Base-by-base conservation (phyloP, 1,140 invertebrate species). In the Philopotamus ludificatus region DNA sequence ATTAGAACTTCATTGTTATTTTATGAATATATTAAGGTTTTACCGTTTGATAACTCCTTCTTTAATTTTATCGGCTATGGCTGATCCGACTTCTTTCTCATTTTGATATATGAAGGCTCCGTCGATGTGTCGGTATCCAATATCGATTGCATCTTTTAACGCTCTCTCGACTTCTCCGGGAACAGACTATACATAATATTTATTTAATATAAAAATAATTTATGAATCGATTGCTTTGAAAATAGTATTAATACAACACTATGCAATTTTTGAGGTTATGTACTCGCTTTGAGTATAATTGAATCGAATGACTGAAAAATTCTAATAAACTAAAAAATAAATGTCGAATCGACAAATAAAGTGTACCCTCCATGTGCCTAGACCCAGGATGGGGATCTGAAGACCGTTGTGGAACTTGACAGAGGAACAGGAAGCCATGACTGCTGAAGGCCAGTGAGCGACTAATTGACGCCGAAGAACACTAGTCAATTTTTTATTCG, bases 111-210 rank as follows among this genome's bases (percentile, higher is more conserved):
- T 82, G 67, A 83, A 84, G 44, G 94, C 94, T 74, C 90, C 91
- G 75, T 97, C 94, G 72, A 97, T 85, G 73, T 93, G 91, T 8
- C 93, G 81, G 75, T 96, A 97, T n/a, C 93, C 94, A 54, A 82
- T 75, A 67, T 89, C 84, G 66, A 95, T 89, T 0, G 93, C 93
- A 67, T 83, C 78, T 68, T 85, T 84, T 0, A 92, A 87, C 18
- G 89, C 89, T 71, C 82, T 82, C 67, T 78, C 77, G 0, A 91
- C 88, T 73, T 89, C 83, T 51, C 86, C 87, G 23, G 84, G 81
- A 63, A 85, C 82, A 9, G 87, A 88, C 86, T 89, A 69, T 28
- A 81, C 78, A 4, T 28, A 28, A 54, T 34, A 15, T 34, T 28
- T 10, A 54, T 54, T 28, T 16, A 50, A 22, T 22, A 50, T 8